A percentile compares a stretch with the other conserved stretches of the same genome.
Conservation (phyloP, 2,888 invertebrate species). For the Copidosoma aretas region DNA sequence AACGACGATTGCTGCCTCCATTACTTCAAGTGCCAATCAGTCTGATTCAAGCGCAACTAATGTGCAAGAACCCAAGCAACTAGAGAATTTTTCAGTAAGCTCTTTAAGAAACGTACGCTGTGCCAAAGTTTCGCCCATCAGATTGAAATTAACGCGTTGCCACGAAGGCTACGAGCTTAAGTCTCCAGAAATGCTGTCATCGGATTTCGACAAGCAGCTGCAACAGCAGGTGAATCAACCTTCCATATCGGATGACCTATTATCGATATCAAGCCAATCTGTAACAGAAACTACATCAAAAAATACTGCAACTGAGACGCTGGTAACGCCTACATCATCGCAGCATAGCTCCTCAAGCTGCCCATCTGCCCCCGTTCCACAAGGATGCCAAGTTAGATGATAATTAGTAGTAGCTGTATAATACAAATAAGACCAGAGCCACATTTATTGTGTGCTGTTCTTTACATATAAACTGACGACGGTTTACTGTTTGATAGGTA, state of each 20-base stretch:
- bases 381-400: constrained; percentile 91
- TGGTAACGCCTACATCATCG: constrained; percentile 16
- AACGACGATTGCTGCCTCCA: constrained; percentile 1
- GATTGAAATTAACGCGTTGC: constrained; percentile 83
- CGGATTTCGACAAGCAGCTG: constrained; percentile 1
- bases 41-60: constrained; percentile 27
- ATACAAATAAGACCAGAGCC: constrained; percentile 30
- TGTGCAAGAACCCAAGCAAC: constrained; percentile 24
- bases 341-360: constrained; percentile 55
- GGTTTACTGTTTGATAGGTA: constrained; percentile 40
- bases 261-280: not conserved
- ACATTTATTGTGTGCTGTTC: constrained; percentile 25
- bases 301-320: not conserved
- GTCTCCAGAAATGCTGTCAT: constrained; percentile 46
- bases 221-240: not conserved
- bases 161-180: constrained; percentile 74
- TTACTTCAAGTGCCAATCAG: constrained; percentile 16
- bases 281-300: not conserved
- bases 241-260: not conserved
- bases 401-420: constrained; percentile 70
- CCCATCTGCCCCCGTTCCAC: constrained; percentile 71
- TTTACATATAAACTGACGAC: constrained; percentile 31
- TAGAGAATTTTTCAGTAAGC: constrained; percentile 52
- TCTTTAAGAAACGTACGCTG: constrained; percentile 69
- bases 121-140: constrained; percentile 78